Evolutionary conservation across 2,797 vertebrate species (phyloP).

Genomic region (Carcharodon carcharias): DNA sequence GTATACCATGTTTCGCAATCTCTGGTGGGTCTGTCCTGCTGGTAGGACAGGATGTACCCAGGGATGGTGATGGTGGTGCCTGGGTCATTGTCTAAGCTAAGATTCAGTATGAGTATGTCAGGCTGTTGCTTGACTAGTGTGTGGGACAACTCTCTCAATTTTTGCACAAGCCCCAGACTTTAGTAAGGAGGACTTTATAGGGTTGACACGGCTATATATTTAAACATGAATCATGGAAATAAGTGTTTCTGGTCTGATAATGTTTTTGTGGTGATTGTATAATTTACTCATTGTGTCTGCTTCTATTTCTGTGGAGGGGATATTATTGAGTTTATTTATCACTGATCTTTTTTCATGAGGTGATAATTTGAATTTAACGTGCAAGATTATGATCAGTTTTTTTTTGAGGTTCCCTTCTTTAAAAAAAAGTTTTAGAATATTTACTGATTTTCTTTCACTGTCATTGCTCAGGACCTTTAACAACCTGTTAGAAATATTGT

Average conservation of each 20-base stretch:
- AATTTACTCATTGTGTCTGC: neutral
- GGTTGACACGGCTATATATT: neutral
- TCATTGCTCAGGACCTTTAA: neutral
- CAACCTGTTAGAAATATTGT: neutral
- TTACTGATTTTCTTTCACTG: neutral
- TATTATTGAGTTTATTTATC: neutral
- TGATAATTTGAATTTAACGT: neutral
- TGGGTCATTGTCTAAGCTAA: neutral
- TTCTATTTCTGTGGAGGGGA: neutral
- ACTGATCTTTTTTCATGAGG: neutral
- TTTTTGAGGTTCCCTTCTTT: neutral
- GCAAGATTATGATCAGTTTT: neutral
- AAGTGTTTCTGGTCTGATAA: neutral
- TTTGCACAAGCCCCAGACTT: no score
- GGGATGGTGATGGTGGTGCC: neutral
- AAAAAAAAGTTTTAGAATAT: neutral
- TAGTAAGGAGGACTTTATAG: neutral
- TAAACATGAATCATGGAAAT: slow-evolving; percentile 4
- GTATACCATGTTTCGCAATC: neutral
- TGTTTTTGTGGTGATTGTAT: neutral
- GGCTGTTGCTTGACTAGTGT: neutral
- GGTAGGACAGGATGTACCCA: neutral
- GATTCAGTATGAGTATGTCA: neutral
- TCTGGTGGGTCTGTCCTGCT: neutral
- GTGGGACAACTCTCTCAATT: neutral